These are phyloP conservation scores for Gyps fulvus DNA, from an alignment of 2,113 vertebrate species.

Conservation along the genomic window DNA sequence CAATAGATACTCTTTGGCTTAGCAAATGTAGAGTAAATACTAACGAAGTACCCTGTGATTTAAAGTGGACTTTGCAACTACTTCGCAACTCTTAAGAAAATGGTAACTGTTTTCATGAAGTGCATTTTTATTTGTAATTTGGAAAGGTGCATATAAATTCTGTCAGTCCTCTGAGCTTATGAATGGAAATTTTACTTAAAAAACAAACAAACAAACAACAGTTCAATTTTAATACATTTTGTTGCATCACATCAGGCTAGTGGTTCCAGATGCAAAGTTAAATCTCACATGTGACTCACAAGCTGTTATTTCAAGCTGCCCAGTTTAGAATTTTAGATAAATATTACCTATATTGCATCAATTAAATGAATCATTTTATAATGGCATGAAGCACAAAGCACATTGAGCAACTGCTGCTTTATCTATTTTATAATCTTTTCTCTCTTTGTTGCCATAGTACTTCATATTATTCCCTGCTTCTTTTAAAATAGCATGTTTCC, in stretches of 20 bases:
- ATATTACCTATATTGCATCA: not conserved
- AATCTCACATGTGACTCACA: not conserved
- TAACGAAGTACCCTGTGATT: not conserved
- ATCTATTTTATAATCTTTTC: constrained; percentile 31
- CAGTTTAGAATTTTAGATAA: not conserved
- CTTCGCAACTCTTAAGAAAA: not conserved
- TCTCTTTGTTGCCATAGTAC: constrained; percentile 16
- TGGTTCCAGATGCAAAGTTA: not conserved
- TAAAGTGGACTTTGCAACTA: not conserved
- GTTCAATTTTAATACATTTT: not conserved
- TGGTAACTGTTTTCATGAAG: not conserved
- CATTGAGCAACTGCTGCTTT: not conserved
- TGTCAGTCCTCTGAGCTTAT: not conserved
- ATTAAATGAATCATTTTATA: not conserved
- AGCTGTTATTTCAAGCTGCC: not conserved
- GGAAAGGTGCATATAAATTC: not conserved
- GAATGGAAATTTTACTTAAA: not conserved
- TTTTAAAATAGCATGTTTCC: constrained; percentile 29
- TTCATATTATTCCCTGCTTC: constrained; percentile 23
- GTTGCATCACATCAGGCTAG: not conserved
- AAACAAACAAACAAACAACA: not conserved
- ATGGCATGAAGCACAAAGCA: not conserved
- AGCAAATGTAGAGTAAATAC: not conserved
- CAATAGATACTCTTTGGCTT: not conserved
- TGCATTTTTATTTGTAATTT: not conserved